These are phyloP conservation scores for Gorilla gorilla DNA, from an alignment of 2,113 vertebrate genomes.

Conservation along the genomic window DNA sequence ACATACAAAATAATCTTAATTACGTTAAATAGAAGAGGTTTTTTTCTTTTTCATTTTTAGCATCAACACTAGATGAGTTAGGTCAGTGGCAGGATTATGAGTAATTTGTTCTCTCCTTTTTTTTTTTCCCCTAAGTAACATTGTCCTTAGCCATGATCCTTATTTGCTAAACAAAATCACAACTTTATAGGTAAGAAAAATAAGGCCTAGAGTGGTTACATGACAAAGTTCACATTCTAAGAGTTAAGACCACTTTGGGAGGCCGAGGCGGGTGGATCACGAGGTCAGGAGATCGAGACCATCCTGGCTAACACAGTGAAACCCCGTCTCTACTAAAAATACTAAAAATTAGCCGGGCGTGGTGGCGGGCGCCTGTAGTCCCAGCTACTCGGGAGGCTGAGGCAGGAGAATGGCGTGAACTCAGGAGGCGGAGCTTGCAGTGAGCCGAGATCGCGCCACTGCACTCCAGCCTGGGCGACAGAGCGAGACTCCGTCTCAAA, in stretches of 20 bases:
- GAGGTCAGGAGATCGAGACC: too few relatives aligned
- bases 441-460: too few relatives aligned
- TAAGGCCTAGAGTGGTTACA: background rate
- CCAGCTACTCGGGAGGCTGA: too few relatives aligned
- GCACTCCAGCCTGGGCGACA: too few relatives aligned
- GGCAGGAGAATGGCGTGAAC: too few relatives aligned
- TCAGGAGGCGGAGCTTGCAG: too few relatives aligned
- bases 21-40: background rate
- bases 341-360: too few relatives aligned
- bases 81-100: background rate
- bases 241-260: background rate
- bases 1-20: constrained; percentile 11
- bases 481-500: too few relatives aligned
- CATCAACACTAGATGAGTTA: background rate
- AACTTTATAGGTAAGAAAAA: constrained; percentile 10
- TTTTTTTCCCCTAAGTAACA: background rate
- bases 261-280: too few relatives aligned
- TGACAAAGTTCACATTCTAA: background rate
- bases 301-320: too few relatives aligned
- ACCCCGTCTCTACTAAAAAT: too few relatives aligned
- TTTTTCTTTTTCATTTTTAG: background rate
- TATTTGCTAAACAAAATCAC: constrained; percentile 17
- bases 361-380: too few relatives aligned
- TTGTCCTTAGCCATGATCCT: background rate
- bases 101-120: background rate